Conservation (phyloP, 2,797 vertebrate genomes). For the Pterois miles region DNA sequence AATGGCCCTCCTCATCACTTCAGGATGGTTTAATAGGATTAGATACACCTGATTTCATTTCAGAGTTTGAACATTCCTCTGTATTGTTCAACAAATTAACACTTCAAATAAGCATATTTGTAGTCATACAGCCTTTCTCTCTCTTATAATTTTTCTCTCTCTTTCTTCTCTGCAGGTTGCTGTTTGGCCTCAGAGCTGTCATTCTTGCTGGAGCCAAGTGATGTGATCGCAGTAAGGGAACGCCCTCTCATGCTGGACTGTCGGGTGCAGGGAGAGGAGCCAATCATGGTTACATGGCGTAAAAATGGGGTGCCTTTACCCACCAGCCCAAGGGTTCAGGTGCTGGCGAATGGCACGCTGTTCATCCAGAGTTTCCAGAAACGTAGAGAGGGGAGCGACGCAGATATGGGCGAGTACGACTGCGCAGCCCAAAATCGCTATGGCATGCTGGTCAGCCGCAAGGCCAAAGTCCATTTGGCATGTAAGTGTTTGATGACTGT, state of each 20-base stretch:
- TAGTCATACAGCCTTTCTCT: neutral
- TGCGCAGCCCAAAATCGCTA: slow-evolving; percentile 80
- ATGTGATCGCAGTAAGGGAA: slow-evolving; percentile 80
- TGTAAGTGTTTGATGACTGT: slow-evolving; percentile 72
- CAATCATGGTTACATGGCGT: slow-evolving; percentile 79
- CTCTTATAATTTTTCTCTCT: neutral
- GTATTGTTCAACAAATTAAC: neutral
- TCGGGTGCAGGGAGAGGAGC: slow-evolving; percentile 78
- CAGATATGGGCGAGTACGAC: slow-evolving; percentile 79
- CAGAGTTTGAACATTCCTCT: neutral
- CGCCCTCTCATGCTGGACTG: slow-evolving; percentile 79
- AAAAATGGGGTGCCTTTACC: slow-evolving; percentile 68
- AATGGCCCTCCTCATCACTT: neutral
- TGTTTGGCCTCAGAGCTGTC: slow-evolving; percentile 77
- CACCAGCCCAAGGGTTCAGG: slow-evolving; percentile 44
- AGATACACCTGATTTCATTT: neutral
- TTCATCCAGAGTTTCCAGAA: slow-evolving; percentile 78
- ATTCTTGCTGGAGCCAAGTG: slow-evolving; percentile 79
- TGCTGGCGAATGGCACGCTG: slow-evolving; percentile 80
- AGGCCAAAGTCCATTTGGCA: slow-evolving; percentile 79
- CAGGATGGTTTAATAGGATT: neutral
- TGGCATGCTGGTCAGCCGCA: slow-evolving; percentile 82
- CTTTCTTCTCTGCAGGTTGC: slow-evolving; percentile 55
- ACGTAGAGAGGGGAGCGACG: slow-evolving; percentile 58
- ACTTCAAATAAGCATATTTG: neutral